Conservation (phyloP, 2,888 invertebrate species). For the Digitonthophagus gazella region DNA sequence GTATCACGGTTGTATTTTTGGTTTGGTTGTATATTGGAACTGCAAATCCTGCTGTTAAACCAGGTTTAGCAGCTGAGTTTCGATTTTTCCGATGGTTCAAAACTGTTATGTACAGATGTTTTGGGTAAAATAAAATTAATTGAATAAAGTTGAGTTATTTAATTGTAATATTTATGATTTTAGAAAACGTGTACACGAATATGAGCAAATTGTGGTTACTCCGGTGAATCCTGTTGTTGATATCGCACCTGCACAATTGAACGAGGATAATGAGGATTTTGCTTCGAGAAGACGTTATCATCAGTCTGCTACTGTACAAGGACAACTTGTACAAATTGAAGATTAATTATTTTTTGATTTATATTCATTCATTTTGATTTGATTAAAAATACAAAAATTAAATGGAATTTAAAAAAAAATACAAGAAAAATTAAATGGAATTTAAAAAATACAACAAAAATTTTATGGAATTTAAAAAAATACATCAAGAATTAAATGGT, state of each 20-base stretch:
- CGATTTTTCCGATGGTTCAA: conserved; percentile 78
- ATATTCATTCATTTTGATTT: too few relatives aligned
- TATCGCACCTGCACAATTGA: conserved; percentile 81
- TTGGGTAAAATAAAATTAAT: conserved; percentile 61
- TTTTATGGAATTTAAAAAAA: too few relatives aligned
- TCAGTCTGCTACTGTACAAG: conserved; percentile 80
- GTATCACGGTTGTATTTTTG: conserved; percentile 75
- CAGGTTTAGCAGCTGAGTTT: conserved; percentile 83
- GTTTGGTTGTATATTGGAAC: conserved; percentile 94
- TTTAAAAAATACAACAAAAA: too few relatives aligned
- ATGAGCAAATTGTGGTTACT: conserved; percentile 83
- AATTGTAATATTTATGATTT: conserved; percentile 36
- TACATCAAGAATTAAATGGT: too few relatives aligned
- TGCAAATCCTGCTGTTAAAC: conserved; percentile 93
- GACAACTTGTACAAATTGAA: conserved; percentile 62
- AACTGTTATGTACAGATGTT: conserved; percentile 66
- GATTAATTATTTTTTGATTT: too few relatives aligned
- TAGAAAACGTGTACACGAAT: conserved; percentile 75
- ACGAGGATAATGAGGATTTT: conserved; percentile 95
- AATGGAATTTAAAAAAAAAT: too few relatives aligned
- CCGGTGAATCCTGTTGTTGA: conserved; percentile 77
- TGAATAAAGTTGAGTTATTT: too few relatives aligned
- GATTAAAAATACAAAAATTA: too few relatives aligned
- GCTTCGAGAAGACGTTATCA: conserved; percentile 89
- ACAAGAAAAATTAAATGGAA: too few relatives aligned